phyloP scores from a whole-genome alignment of 1,140 invertebrate species.

The Limonius californicus region DNA sequence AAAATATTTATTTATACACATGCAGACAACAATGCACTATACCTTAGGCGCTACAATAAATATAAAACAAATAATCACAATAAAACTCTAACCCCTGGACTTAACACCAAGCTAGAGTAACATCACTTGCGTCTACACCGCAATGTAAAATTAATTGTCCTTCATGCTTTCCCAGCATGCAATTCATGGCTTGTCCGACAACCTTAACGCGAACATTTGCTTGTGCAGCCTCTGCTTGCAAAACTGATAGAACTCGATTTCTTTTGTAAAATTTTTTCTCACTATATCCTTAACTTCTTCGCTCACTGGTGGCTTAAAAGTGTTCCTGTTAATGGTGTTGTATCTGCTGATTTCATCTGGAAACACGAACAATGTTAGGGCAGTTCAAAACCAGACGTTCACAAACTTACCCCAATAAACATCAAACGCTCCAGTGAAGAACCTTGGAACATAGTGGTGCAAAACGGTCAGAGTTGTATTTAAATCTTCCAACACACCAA shows the following conservation, averaged over 20 bases:
- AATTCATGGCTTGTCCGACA: slow-evolving; percentile 23
- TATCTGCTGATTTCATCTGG: slow-evolving; percentile 71
- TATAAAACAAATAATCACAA: slow-evolving; percentile 13
- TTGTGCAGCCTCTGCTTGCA: slow-evolving; percentile 78
- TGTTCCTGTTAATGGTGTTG: slow-evolving; percentile 78
- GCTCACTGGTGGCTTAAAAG: slow-evolving; percentile 81
- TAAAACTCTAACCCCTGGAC: slow-evolving; percentile 3
- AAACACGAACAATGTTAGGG: slow-evolving; percentile 37
- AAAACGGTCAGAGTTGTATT: slow-evolving; percentile 80
- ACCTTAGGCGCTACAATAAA: slow-evolving; percentile 1
- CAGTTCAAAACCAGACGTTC: too few species aligned
- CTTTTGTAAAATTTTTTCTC: slow-evolving; percentile 78
- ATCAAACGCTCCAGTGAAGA: slow-evolving; percentile 73
- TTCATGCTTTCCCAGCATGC: not conserved
- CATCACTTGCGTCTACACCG: not conserved
- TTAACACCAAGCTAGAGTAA: not conserved
- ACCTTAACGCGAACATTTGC: slow-evolving; percentile 69
- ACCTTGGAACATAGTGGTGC: slow-evolving; percentile 78
- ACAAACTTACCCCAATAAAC: slow-evolving; percentile 77
- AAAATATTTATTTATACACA: not conserved
- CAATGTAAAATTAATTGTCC: too few species aligned
- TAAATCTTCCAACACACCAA: slow-evolving; percentile 82
- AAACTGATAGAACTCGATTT: slow-evolving; percentile 91
- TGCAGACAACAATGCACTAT: not conserved
- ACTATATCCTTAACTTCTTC: slow-evolving; percentile 85